A percentile compares a stretch with the other conserved stretches of the same genome.
phyloP scores from a whole-genome alignment of 2,888 invertebrate genomes.

The Buathra laborator region DNA sequence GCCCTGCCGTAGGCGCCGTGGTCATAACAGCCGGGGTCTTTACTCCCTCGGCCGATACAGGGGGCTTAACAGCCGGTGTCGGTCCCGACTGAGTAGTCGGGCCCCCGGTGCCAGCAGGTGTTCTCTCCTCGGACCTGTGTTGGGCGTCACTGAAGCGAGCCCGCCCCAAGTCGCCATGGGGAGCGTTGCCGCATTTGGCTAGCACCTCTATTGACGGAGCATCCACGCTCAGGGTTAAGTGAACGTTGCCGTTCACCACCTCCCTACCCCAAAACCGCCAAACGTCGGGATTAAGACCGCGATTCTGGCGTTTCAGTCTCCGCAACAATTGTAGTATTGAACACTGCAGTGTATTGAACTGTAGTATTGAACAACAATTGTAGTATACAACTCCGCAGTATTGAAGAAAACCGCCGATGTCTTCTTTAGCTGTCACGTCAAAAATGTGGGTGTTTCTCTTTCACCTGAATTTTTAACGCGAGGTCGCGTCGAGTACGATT shows the following conservation, averaged over 20 bases:
- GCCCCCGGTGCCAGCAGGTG: not conserved
- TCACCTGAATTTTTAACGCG: no score
- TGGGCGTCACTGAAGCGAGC: slow-evolving; percentile 45
- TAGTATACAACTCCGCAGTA: no score
- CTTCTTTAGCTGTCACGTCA: no score
- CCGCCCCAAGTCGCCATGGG: slow-evolving; percentile 29
- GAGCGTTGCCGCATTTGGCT: not conserved
- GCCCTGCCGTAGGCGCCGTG: not conserved
- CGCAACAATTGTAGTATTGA: no score
- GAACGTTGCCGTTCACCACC: slow-evolving; percentile 49
- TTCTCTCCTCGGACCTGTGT: not conserved
- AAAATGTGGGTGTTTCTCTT: no score
- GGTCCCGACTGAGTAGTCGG: not conserved
- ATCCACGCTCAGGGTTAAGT: slow-evolving; percentile 63
- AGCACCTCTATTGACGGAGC: slow-evolving; percentile 34
- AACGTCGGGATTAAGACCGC: slow-evolving; percentile 57
- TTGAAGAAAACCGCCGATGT: no score
- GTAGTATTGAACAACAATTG: no score
- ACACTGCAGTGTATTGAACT: no score
- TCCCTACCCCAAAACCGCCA: slow-evolving; percentile 66
- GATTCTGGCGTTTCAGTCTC: slow-evolving; percentile 62
- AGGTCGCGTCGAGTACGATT: no score
- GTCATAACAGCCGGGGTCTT: not conserved
- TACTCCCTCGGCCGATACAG: not conserved
- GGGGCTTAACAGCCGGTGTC: not conserved